phyloP scores from a whole-genome alignment of 2,113 vertebrate species.

The Ictalurus furcatus region DNA sequence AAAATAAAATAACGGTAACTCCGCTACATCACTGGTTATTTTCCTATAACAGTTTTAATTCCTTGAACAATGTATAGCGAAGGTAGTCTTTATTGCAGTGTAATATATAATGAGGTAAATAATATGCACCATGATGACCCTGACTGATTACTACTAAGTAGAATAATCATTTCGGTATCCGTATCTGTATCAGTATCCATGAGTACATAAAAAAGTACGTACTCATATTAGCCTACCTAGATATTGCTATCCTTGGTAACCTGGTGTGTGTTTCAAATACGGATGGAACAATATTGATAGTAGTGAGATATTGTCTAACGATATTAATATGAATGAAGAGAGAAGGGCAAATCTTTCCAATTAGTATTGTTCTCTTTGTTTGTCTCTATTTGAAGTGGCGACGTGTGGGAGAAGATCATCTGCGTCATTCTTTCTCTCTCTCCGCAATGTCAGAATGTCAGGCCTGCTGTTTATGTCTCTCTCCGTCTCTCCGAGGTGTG shows the following conservation, averaged over 20 bases:
- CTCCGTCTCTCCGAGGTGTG: conserved; percentile 14
- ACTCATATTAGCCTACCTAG: background rate
- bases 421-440: conserved; percentile 7
- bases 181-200: background rate
- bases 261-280: background rate
- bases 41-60: background rate
- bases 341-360: background rate
- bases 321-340: background rate
- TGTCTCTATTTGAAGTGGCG: background rate
- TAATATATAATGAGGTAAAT: background rate
- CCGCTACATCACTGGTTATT: no score
- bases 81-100: background rate
- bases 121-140: background rate
- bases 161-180: background rate
- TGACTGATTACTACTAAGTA: background rate
- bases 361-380: conserved; percentile 34
- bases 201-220: background rate
- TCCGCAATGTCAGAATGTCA: conserved; percentile 35
- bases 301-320: background rate
- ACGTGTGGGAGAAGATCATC: background rate
- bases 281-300: background rate
- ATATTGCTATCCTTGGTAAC: background rate
- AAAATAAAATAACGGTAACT: background rate
- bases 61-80: background rate
- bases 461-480: conserved; percentile 36